These are phyloP conservation scores for Pachyrhynchus sulphureomaculatus DNA, from an alignment of 1,140 invertebrate species.

Conservation along the genomic window DNA sequence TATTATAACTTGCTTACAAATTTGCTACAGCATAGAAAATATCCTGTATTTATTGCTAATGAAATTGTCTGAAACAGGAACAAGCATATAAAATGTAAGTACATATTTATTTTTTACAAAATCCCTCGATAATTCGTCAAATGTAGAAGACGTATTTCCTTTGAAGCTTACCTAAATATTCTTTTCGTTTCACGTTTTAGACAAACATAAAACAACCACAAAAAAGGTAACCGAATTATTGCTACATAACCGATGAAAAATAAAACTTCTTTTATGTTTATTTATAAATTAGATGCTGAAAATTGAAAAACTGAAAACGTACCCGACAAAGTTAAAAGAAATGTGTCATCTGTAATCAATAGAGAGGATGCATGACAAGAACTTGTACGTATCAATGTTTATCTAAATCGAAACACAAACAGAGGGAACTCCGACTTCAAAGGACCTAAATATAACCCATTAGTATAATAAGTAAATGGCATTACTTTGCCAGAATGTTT, in stretches of 20 bases:
- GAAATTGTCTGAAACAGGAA: no score
- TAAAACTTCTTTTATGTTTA: slow-evolving; percentile 1
- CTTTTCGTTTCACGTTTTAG: no score
- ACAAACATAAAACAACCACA: no score
- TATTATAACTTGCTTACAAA: no score
- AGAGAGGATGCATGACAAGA: slow-evolving; percentile 11
- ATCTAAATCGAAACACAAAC: slow-evolving; percentile 18
- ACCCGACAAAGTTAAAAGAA: slow-evolving; percentile 12
- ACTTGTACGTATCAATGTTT: slow-evolving; percentile 20
- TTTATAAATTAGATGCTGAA: slow-evolving; percentile 20
- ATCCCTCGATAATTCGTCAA: no score
- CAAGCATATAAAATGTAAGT: no score
- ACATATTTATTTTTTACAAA: no score
- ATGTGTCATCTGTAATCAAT: slow-evolving; percentile 21
- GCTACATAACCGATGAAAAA: neutral
- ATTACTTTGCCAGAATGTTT: slow-evolving; percentile 20
- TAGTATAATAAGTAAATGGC: slow-evolving; percentile 11
- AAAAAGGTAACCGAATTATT: slow-evolving; percentile 3
- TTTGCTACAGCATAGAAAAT: no score
- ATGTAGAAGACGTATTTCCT: no score
- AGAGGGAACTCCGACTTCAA: slow-evolving; percentile 13
- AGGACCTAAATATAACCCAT: slow-evolving; percentile 22
- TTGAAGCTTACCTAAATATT: no score
- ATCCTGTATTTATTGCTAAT: no score
- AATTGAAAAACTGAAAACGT: no score